Conservation (phyloP, 1,140 invertebrate genomes). For the Drosophila yakuba region DNA sequence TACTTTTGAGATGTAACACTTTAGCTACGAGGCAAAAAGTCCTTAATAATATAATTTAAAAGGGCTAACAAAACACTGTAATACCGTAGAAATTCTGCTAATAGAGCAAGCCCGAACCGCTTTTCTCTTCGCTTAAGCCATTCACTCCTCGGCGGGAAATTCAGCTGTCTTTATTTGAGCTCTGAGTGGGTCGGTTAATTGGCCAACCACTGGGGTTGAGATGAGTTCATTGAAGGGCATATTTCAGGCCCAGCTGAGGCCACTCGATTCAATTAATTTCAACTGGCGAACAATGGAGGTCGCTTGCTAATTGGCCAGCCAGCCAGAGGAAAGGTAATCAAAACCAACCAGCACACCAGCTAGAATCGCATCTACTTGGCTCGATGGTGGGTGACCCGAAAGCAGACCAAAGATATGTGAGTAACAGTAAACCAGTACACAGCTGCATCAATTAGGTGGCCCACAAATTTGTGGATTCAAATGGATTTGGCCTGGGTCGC, state of each 20-base stretch:
- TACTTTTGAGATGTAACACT: too few species aligned
- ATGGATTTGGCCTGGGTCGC: background rate
- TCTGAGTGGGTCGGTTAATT: slow-evolving; percentile 36
- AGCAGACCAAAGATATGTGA: background rate
- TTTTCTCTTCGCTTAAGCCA: slow-evolving; percentile 2
- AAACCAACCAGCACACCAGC: slow-evolving; percentile 53
- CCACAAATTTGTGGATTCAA: slow-evolving; percentile 59
- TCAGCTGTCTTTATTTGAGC: slow-evolving; percentile 28
- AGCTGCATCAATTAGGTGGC: slow-evolving; percentile 73
- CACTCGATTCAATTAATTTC: slow-evolving; percentile 80
- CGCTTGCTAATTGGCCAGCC: slow-evolving; percentile 66
- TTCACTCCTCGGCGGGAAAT: slow-evolving; percentile 5
- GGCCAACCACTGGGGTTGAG: slow-evolving; percentile 18
- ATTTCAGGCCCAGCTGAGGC: slow-evolving; percentile 70
- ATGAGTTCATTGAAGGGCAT: slow-evolving; percentile 46
- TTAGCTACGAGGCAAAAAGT: too few species aligned
- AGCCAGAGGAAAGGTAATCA: slow-evolving; percentile 72
- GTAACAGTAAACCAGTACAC: background rate
- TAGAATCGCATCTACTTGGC: slow-evolving; percentile 50
- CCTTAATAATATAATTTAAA: too few species aligned
- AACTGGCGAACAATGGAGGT: slow-evolving; percentile 69
- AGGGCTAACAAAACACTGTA: background rate
- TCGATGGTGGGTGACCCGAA: background rate
- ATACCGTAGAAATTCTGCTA: background rate
- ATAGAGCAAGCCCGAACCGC: background rate